Percentiles rank a stretch among this genome's conserved stretches.
These are phyloP conservation scores for Gymnorhina tibicen DNA, from an alignment of 2,113 vertebrate genomes.

Conservation along the genomic window DNA sequence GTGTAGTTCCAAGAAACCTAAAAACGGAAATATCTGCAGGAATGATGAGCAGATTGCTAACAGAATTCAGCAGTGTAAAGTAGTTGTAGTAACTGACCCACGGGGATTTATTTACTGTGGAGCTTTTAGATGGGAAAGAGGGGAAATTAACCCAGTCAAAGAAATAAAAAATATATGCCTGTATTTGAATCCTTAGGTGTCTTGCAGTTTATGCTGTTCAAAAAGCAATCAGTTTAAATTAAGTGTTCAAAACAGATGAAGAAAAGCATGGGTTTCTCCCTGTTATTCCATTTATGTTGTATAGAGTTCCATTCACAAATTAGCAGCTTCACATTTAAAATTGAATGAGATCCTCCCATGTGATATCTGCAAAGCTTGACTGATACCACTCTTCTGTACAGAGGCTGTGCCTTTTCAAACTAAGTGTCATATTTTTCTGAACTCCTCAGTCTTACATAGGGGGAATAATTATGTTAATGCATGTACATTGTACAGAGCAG, in stretches of 20 bases:
- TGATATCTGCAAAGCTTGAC: background rate
- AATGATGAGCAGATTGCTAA: constrained; percentile 68
- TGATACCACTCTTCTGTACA: background rate
- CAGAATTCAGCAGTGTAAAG: constrained; percentile 67
- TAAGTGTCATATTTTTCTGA: background rate
- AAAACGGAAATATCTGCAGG: constrained; percentile 71
- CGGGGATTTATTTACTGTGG: constrained; percentile 61
- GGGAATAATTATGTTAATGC: background rate
- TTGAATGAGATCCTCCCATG: background rate
- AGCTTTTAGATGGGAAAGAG: constrained; percentile 53
- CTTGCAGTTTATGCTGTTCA: background rate
- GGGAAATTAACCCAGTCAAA: constrained; percentile 22
- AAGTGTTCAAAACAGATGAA: constrained; percentile 1
- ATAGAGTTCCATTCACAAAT: background rate
- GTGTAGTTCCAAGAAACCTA: constrained; percentile 57
- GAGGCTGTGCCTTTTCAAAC: background rate
- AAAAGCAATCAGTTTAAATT: constrained; percentile 19
- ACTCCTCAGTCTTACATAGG: background rate
- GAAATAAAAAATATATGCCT: background rate
- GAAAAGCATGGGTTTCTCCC: background rate
- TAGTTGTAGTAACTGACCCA: constrained; percentile 56
- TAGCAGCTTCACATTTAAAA: background rate
- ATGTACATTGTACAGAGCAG: background rate
- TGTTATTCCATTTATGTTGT: background rate
- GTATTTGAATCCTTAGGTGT: background rate